phyloP scores from a whole-genome alignment of 2,888 invertebrate species.

The Calameuta pallipes region DNA sequence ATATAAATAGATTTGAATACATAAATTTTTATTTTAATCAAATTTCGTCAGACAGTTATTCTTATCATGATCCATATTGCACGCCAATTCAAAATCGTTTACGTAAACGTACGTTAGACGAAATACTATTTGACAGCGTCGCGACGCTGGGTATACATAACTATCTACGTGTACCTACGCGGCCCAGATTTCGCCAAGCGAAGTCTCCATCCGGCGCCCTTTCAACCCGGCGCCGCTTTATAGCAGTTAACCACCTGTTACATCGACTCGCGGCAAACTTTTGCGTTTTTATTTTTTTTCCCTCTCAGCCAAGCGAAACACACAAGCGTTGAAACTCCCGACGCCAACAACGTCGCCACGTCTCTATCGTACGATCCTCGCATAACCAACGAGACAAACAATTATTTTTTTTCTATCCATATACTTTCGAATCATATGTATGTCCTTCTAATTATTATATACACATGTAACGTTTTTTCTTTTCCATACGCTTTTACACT shows the following conservation, averaged over 20 bases:
- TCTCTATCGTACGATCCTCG: background rate
- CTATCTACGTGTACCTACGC: background rate
- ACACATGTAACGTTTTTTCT: background rate
- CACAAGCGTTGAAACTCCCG: background rate
- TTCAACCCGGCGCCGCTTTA: conserved; percentile 39
- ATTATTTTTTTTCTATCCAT: background rate
- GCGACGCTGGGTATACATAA: conserved; percentile 1
- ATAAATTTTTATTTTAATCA: background rate
- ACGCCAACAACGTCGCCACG: background rate
- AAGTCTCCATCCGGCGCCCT: conserved; percentile 4
- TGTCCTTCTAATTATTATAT: background rate
- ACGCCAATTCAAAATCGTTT: background rate
- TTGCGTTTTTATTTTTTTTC: conserved; percentile 10
- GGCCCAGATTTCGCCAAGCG: background rate
- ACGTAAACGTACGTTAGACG: background rate
- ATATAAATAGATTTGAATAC: background rate
- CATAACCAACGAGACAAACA: background rate
- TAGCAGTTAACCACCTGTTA: conserved; percentile 62
- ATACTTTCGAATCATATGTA: background rate
- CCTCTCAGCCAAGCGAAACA: conserved; percentile 21
- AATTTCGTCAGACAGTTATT: background rate
- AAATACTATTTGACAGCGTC: background rate
- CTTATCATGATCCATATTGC: background rate
- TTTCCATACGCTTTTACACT: background rate
- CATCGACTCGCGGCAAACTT: conserved; percentile 45